phyloP scores from a whole-genome alignment of 1,140 invertebrate species.

The Eriocheir sinensis region DNA sequence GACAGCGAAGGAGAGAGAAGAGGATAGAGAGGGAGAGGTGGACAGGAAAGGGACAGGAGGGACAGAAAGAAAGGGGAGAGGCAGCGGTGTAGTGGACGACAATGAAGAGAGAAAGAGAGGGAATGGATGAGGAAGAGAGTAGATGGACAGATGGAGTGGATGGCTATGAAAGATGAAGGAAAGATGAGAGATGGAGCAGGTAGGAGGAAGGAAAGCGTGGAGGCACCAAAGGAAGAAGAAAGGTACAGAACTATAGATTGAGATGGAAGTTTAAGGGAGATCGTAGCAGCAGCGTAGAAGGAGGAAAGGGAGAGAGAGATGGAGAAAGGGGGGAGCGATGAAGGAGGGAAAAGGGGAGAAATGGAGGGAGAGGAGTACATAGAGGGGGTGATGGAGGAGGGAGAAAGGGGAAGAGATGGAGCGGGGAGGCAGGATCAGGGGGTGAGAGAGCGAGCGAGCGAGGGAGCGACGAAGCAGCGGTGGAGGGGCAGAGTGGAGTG shows the following conservation, averaged over 20 bases:
- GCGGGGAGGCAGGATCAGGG: neutral
- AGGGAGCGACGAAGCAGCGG: neutral
- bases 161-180: neutral
- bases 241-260: neutral
- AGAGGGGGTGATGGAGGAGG: neutral
- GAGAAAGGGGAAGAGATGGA: neutral
- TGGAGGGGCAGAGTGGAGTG: slow-evolving; percentile 5
- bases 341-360: neutral
- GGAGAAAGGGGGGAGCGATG: neutral
- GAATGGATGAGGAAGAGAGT: neutral
- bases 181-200: neutral
- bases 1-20: neutral
- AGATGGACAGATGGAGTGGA: neutral
- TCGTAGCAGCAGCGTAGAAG: neutral
- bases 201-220: neutral
- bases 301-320: slow-evolving; percentile 16
- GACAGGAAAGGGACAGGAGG: neutral
- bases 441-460: neutral
- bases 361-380: neutral
- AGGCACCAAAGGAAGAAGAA: neutral
- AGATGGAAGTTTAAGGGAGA: neutral
- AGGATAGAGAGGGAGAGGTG: neutral
- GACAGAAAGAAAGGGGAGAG: neutral
- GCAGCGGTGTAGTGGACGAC: neutral
- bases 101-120: neutral